Conservation (phyloP, 2,888 invertebrate species). For the Stenichneumon culpator region DNA sequence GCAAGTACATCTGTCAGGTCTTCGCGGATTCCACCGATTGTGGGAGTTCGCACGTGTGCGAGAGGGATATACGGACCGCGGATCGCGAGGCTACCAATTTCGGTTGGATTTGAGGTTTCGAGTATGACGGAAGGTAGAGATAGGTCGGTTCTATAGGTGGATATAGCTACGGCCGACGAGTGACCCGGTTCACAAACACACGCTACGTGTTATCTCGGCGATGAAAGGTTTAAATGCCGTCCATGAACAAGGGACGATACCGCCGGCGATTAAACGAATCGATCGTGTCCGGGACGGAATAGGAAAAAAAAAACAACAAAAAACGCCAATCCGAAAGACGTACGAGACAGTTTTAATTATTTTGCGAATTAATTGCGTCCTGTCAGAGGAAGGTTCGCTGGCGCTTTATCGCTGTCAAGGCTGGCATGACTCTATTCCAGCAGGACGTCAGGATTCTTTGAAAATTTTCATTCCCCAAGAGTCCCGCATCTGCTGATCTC, state of each 20-base stretch:
- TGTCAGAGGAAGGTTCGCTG: not conserved
- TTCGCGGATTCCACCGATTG: constrained; percentile 43
- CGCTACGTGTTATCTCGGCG: constrained; percentile 13
- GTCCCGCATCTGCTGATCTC: too few species aligned
- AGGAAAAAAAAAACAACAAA: not conserved
- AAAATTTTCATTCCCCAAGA: too few species aligned
- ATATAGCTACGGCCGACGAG: constrained; percentile 17
- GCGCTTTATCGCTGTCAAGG: not conserved
- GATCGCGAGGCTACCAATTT: constrained; percentile 61
- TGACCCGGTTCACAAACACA: constrained; percentile 45
- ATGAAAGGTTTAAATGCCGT: constrained; percentile 26
- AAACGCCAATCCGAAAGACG: not conserved
- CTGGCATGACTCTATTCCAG: not conserved
- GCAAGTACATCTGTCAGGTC: not conserved
- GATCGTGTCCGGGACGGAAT: not conserved
- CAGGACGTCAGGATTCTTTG: too few species aligned
- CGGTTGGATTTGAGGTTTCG: constrained; percentile 51
- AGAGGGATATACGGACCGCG: constrained; percentile 15
- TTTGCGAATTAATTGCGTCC: constrained; percentile 6
- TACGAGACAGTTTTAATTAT: constrained; percentile 12
- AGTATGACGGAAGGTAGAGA: constrained; percentile 43
- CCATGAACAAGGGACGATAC: not conserved
- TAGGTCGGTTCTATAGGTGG: constrained; percentile 12
- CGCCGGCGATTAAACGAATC: constrained; percentile 6
- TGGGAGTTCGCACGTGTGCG: constrained; percentile 21